phyloP scores from a whole-genome alignment of 2,888 invertebrate genomes.

The Ennomos fuscantarius region DNA sequence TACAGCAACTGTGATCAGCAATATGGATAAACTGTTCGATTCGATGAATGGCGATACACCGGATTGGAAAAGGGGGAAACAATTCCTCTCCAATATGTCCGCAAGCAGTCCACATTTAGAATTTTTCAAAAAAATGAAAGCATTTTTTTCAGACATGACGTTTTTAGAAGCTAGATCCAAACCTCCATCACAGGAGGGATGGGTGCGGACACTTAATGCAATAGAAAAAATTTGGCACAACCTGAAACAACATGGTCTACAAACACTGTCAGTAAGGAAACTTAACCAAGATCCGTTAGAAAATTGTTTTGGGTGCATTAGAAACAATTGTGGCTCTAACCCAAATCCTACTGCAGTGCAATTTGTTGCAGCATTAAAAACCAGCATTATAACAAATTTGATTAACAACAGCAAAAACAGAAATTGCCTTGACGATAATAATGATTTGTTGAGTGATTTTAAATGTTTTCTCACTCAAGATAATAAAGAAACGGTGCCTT shows the following conservation, averaged over 20 bases:
- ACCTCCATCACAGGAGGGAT: constrained; percentile 40
- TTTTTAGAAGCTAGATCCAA: constrained; percentile 22
- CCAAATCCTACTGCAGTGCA: constrained; percentile 38
- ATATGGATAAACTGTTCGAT: constrained; percentile 40
- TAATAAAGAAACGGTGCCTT: too few species aligned
- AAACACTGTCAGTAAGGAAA: constrained; percentile 38
- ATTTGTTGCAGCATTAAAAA: constrained; percentile 32
- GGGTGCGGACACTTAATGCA: constrained; percentile 41
- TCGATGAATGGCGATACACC: constrained; percentile 27
- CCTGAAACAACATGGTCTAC: constrained; percentile 20
- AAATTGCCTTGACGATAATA: constrained; percentile 4
- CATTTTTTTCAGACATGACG: too few species aligned
- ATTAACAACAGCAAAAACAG: not conserved
- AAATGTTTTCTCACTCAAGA: too few species aligned
- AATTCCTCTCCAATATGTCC: too few species aligned
- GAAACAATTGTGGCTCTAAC: constrained; percentile 41
- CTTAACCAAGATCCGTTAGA: constrained; percentile 42
- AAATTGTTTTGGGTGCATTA: constrained; percentile 37
- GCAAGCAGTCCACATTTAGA: constrained; percentile 29
- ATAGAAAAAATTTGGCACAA: constrained; percentile 30
- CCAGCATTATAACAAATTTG: too few species aligned
- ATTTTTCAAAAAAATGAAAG: constrained; percentile 12
- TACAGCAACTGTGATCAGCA: constrained; percentile 31
- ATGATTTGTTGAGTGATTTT: constrained; percentile 31
- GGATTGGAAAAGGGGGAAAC: constrained; percentile 34